Evolutionary conservation across 1,140 invertebrate genomes (phyloP).

Genomic region (Oryzaephilus surinamensis): DNA sequence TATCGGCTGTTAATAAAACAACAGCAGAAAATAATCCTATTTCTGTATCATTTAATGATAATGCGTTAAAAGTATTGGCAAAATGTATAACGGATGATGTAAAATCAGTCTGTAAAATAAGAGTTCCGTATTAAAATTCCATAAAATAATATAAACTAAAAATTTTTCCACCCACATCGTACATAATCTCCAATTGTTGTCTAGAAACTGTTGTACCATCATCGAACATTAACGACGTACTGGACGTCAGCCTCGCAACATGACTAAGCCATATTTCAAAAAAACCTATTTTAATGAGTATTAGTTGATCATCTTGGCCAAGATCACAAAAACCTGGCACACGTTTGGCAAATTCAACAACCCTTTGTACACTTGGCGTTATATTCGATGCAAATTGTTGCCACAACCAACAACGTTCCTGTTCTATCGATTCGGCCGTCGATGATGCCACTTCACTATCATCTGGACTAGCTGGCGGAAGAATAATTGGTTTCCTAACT

Average conservation of each 20-base stretch:
- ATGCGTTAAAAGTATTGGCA: slow-evolving; percentile 62
- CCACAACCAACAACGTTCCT: slow-evolving; percentile 63
- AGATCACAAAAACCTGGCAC: slow-evolving; percentile 81
- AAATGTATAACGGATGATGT: slow-evolving; percentile 67
- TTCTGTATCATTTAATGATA: slow-evolving; percentile 80
- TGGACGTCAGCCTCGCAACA: slow-evolving; percentile 70
- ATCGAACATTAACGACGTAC: slow-evolving; percentile 78
- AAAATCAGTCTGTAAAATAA: slow-evolving; percentile 52
- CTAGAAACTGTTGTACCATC: slow-evolving; percentile 80
- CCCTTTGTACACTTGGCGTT: slow-evolving; percentile 77
- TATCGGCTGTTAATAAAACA: slow-evolving; percentile 70
- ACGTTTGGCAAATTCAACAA: slow-evolving; percentile 89
- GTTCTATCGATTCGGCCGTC: slow-evolving; percentile 53
- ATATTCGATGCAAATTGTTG: slow-evolving; percentile 67
- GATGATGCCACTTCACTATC: slow-evolving; percentile 49
- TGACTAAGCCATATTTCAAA: slow-evolving; percentile 93
- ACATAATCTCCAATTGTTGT: slow-evolving; percentile 82
- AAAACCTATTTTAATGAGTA: slow-evolving; percentile 90
- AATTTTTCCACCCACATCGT: slow-evolving; percentile 66
- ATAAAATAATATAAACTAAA: slow-evolving; percentile 6
- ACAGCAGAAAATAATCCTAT: slow-evolving; percentile 81
- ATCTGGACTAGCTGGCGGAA: slow-evolving; percentile 41
- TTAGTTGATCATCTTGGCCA: slow-evolving; percentile 86
- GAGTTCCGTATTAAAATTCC: too few species aligned
- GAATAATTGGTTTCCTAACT: slow-evolving; percentile 59